Evolutionary conservation across 2,888 invertebrate genomes (phyloP).

Genomic region (Drosophila paracracens): DNA sequence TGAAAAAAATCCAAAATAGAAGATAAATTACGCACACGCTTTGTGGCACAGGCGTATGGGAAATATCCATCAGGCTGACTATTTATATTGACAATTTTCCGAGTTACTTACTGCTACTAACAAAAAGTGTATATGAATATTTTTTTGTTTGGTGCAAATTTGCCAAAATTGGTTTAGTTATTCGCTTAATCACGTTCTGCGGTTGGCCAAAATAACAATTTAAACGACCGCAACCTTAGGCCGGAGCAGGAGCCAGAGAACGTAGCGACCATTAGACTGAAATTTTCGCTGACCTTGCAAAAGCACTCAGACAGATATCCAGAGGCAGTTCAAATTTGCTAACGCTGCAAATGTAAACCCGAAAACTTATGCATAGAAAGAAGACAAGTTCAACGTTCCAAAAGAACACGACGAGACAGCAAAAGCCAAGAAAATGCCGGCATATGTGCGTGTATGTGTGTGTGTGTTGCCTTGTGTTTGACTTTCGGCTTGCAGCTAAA

Average conservation of each 20-base stretch:
- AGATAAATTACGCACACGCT: constrained; percentile 31
- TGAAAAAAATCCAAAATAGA: neutral
- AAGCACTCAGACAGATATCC: constrained; percentile 54
- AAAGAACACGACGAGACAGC: constrained; percentile 71
- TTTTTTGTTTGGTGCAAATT: constrained; percentile 8
- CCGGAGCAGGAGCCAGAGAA: neutral
- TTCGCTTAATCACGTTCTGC: constrained; percentile 62
- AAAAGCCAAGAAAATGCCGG: constrained; percentile 55
- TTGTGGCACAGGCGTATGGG: neutral
- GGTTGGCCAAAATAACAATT: constrained; percentile 39
- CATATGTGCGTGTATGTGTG: constrained; percentile 35
- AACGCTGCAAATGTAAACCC: constrained; percentile 48
- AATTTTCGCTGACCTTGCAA: constrained; percentile 65
- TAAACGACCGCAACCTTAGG: constrained; percentile 26
- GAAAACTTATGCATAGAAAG: constrained; percentile 47
- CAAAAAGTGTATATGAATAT: neutral
- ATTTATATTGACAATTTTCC: constrained; percentile 62
- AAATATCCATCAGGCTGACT: constrained; percentile 23
- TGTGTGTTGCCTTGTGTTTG: constrained; percentile 62
- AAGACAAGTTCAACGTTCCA: constrained; percentile 71
- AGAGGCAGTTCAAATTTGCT: constrained; percentile 54
- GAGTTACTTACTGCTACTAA: constrained; percentile 30
- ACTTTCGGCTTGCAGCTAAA: constrained; percentile 75
- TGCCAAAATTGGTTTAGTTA: constrained; percentile 59
- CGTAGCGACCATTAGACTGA: neutral